Evolutionary conservation across 2,113 vertebrate genomes (phyloP), one percentile per base, ranked within the genome.

Genomic region (Tachysurus fulvidraco): DNA sequence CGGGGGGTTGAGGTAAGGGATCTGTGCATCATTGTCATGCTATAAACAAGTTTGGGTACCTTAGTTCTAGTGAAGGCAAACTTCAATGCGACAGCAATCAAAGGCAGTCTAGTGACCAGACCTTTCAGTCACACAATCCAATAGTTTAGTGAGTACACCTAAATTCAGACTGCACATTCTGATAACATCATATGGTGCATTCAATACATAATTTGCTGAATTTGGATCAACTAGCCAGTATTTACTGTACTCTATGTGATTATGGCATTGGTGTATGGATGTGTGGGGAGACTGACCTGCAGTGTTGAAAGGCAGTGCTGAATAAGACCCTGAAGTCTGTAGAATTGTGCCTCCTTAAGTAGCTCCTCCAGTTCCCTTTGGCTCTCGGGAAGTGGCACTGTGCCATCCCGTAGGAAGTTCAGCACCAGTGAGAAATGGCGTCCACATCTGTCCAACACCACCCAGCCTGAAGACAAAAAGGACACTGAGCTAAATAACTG

Each of bases 361-460:
- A 97, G 92, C 90, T 97, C 97, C 76, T 96, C 96, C 76, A 97
- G 93, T 82, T 97, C 96, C 89, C 92, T 93, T 84, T 94, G 92
- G 30, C 94, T 94, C 28, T 97, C 96, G 2, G 97, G 97, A 44
- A 97, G 94, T 3, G 97, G 96, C 25, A 97, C 96, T 0, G 96
- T 95, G 5, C 96, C 96, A 9, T 97, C 97, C 41, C 97, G 93
- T 83, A 97, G 93, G 92, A 97, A 97, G 91, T 97, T 97, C 88
- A 97, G 93, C 57, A 97, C 93, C 14, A 97, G 92, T 54, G 94
- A 94, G 92, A 97, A 97, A 90, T 97, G 96, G 5, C 95, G 94
- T n/a, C 97, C 97, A 73, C 94, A 94, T 78, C 96, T 91, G 79
- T 97, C 97, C 90, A 97, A 93, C 92, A 97, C 93, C 11, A 97